phyloP scores from a whole-genome alignment of 2,797 vertebrate genomes.

The Diplodus sargus region DNA sequence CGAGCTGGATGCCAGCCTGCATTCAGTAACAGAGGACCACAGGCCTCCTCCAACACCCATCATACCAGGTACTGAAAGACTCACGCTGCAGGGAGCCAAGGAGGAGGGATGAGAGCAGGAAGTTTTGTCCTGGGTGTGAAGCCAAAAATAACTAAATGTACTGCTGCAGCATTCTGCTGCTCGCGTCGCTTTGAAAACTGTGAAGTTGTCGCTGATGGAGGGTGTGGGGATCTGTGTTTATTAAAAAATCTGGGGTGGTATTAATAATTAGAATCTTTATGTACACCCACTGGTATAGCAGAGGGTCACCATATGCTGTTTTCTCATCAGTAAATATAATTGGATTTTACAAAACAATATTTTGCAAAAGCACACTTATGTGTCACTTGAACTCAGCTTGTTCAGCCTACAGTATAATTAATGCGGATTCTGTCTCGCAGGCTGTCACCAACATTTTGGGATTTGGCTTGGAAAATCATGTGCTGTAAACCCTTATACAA shows the following conservation, averaged over 20 bases:
- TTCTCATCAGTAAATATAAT: constrained; percentile 9
- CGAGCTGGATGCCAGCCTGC: constrained; percentile 52
- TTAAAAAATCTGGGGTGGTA: constrained; percentile 18
- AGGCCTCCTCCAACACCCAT: constrained; percentile 49
- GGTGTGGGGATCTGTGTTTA: constrained; percentile 12
- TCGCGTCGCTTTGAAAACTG: constrained; percentile 28
- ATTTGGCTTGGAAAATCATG: background rate
- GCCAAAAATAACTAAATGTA: constrained; percentile 47
- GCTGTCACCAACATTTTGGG: background rate
- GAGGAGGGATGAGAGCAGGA: constrained; percentile 37
- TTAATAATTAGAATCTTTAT: constrained; percentile 10
- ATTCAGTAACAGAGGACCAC: constrained; percentile 45
- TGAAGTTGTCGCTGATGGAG: constrained; percentile 16
- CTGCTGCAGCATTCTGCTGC: constrained; percentile 23
- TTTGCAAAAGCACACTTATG: background rate
- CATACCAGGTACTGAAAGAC: constrained; percentile 52
- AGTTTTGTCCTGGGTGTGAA: constrained; percentile 32
- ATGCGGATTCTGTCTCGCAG: constrained; percentile 1
- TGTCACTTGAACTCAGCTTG: background rate
- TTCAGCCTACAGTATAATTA: background rate
- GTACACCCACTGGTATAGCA: background rate
- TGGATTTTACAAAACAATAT: constrained; percentile 2
- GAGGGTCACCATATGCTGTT: constrained; percentile 16
- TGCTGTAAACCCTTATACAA: background rate
- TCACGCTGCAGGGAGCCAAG: constrained; percentile 44